Evolutionary conservation across 2,113 vertebrate genomes (phyloP), one percentile per base, ranked within the genome.

Genomic region (Progne subis): DNA sequence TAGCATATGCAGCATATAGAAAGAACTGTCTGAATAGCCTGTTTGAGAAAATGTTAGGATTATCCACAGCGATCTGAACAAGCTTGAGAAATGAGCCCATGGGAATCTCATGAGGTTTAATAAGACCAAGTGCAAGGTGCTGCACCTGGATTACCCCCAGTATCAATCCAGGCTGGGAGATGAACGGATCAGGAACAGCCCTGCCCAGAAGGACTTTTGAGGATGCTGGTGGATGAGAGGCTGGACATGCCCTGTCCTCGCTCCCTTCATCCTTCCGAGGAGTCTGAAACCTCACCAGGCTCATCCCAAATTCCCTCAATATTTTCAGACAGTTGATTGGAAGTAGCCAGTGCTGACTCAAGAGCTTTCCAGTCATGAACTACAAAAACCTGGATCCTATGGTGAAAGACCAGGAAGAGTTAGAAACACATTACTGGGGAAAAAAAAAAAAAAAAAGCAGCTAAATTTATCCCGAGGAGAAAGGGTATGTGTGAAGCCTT

Each of bases 261-360:
- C 18, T 83, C 49, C 49, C 65, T 39, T 39, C 47, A 24, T 34
- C 50, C 39, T 76, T 83, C 18, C 0, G 0, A 43, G 52, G 43
- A 50, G 8, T 8, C 47, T 83, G 71, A 46, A 37, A 9, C 32
- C 43, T 77, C 34, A 18, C n/a, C 3, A 5, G 67, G 7, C 9
- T 5, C 16, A 2, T 86, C 88, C 85, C 59, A 0, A 3, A 2
- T 41, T 50, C 82, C 79, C 29, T 43, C 76, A 44, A 14, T 88
- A 82, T 92, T 96, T 94, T 95, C 86, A 93, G 82, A 37, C 5
- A 2, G 21, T 83, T 90, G 44, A 55, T 88, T 82, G 87, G 88
- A 90, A 94, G 49, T 19, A 60, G 49, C 43, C 43, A 60, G 1
- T 31, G 65, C 56, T 84, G 77, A 75, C n/a, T 78, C 72, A 63